Evolutionary conservation across 2,888 invertebrate species (phyloP).

Genomic region (Oxycera nigricornis): DNA sequence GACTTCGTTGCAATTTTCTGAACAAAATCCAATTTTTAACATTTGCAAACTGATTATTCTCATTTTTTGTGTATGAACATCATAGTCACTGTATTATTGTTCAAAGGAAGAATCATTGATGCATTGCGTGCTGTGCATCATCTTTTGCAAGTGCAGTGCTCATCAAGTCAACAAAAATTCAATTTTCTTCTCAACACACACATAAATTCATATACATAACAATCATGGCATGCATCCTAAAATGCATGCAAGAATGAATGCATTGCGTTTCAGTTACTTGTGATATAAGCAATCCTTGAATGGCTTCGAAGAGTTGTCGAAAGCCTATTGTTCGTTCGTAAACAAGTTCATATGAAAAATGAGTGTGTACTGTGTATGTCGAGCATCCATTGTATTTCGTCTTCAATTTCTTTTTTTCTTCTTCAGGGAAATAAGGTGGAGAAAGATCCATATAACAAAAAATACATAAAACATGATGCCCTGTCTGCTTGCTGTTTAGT

Average conservation of each 20-base stretch:
- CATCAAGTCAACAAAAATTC: too few species aligned
- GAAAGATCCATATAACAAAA: too few species aligned
- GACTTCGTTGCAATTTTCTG: conserved; percentile 10
- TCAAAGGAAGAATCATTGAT: too few species aligned
- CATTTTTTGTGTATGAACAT: background rate
- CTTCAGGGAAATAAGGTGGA: background rate
- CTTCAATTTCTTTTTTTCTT: conserved; percentile 1
- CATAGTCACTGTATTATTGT: too few species aligned
- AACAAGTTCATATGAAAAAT: background rate
- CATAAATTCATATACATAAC: background rate
- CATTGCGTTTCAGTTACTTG: background rate
- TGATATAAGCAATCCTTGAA: background rate
- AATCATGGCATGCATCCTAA: background rate
- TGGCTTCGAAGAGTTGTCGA: conserved; percentile 18
- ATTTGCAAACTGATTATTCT: conserved; percentile 20
- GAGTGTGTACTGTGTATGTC: background rate
- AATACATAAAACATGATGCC: conserved; percentile 24
- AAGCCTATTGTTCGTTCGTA: conserved; percentile 19
- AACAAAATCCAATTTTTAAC: conserved; percentile 3
- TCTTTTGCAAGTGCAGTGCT: too few species aligned
- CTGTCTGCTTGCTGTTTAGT: conserved; percentile 38
- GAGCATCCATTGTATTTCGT: background rate
- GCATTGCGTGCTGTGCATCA: too few species aligned
- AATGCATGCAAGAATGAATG: background rate
- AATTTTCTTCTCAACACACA: background rate